These are phyloP conservation scores for Microctonus aethiopoides DNA, from an alignment of 2,888 invertebrate species.

Conservation along the genomic window DNA sequence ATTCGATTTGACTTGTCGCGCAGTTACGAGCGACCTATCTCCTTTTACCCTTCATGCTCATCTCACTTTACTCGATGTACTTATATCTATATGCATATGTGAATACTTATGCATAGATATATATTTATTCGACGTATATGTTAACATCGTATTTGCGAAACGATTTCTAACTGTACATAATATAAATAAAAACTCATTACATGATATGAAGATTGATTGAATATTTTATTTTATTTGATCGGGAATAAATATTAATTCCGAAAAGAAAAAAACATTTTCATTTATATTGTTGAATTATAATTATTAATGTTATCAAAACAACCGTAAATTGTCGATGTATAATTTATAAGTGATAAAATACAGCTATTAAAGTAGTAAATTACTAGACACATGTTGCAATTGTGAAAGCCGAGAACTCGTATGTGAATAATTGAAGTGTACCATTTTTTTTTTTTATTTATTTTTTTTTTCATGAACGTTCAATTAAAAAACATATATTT, in stretches of 20 bases:
- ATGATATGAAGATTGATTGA: background rate
- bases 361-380: too few species aligned
- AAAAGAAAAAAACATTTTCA: background rate
- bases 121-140: too few species aligned
- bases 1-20: slow-evolving; percentile 50
- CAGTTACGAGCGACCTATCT: slow-evolving; percentile 36
- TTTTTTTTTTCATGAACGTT: too few species aligned
- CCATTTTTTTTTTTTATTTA: too few species aligned
- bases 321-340: too few species aligned
- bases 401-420: too few species aligned
- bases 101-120: background rate
- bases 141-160: background rate
- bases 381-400: too few species aligned
- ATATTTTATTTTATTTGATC: background rate
- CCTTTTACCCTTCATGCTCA: background rate
- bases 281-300: too few species aligned
- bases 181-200: slow-evolving; percentile 3
- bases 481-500: too few species aligned
- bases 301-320: too few species aligned
- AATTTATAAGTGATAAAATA: too few species aligned
- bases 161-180: background rate
- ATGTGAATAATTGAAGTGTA: too few species aligned
- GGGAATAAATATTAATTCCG: background rate
- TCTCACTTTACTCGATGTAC: background rate
- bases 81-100: background rate